Evolutionary conservation across 2,797 vertebrate species (phyloP), one percentile per base, ranked within the genome.

Genomic region (Benthosema pterotum): DNA sequence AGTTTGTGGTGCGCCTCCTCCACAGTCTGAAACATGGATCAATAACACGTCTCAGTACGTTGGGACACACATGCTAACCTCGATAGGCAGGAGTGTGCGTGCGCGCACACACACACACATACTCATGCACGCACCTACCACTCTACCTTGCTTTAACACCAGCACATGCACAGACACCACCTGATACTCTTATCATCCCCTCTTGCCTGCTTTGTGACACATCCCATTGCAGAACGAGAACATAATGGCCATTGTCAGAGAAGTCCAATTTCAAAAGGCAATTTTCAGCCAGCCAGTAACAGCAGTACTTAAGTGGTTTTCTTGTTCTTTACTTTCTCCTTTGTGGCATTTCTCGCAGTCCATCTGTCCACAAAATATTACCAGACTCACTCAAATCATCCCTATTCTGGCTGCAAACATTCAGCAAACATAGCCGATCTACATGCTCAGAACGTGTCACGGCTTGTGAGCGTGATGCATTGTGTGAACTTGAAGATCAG

Each of bases 1-100:
- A 93, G 84, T 59, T 71, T 83, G 84, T 92, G 88, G 85, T 92
- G 84, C 46, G 86, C 88, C 25, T 93, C 91, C 77, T 94, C 92
- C 32, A 93, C 55, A 72, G 60, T 72, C 92, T 94, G 74, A 54
- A 70, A 80, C 59, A 79, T 67, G 71, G 78, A 88, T 87, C 79
- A 85, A 88, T 82, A 88, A 75, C 75, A 72, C 55, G 8, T 9
- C 32, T 78, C 74, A 74, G 60, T 65, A 82, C 74, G 67, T 1
- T 60, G 70, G 67, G 46, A 78, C 42, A 67, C 52, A 47, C 63
- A 2, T 38, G 32, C 32, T 9, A 38, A 11, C 32, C 32, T 8
- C 32, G 32, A 38, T 38, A 38, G 32, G 60, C 42, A 48, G 16
- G 67, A 11, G 65, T 42, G 58, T 13, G 59, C 3, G 53, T 11